These are phyloP conservation scores for Drosophila anceps DNA, from an alignment of 2,888 invertebrate genomes.

Conservation along the genomic window DNA sequence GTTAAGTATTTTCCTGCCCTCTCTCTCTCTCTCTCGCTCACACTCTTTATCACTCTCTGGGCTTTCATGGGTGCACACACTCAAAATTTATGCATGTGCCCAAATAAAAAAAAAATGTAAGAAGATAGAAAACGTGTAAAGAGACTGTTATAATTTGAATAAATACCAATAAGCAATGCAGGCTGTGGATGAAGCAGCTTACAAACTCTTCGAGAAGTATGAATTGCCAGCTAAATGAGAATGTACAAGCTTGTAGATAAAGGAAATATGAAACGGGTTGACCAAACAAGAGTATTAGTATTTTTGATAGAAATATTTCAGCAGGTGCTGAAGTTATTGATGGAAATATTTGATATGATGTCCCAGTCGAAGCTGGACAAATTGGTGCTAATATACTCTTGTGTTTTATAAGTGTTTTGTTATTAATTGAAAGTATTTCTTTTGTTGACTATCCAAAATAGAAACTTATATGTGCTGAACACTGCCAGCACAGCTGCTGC, in stretches of 20 bases:
- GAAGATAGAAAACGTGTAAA: conserved; percentile 23
- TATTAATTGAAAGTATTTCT: too few relatives aligned
- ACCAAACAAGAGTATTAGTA: neutral
- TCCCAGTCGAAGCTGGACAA: too few relatives aligned
- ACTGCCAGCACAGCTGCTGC: neutral
- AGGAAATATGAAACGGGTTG: neutral
- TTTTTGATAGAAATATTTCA: too few relatives aligned
- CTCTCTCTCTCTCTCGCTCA: neutral
- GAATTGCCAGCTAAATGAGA: neutral
- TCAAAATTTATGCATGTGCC: conserved; percentile 45
- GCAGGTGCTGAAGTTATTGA: too few relatives aligned
- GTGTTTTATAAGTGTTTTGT: too few relatives aligned
- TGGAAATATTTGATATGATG: too few relatives aligned
- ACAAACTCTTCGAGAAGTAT: neutral
- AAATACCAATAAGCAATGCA: conserved; percentile 22
- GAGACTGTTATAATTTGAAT: conserved; percentile 19
- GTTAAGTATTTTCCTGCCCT: conserved; percentile 15
- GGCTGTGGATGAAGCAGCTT: neutral
- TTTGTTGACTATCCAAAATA: too few relatives aligned
- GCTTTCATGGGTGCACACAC: conserved; percentile 13
- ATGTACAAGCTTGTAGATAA: neutral
- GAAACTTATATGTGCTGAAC: too few relatives aligned
- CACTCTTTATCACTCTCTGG: neutral
- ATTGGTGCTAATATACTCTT: too few relatives aligned
- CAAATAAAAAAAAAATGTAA: neutral